Conservation (phyloP, 2,888 invertebrate genomes). For the Hirtodrosophila alboralis region DNA sequence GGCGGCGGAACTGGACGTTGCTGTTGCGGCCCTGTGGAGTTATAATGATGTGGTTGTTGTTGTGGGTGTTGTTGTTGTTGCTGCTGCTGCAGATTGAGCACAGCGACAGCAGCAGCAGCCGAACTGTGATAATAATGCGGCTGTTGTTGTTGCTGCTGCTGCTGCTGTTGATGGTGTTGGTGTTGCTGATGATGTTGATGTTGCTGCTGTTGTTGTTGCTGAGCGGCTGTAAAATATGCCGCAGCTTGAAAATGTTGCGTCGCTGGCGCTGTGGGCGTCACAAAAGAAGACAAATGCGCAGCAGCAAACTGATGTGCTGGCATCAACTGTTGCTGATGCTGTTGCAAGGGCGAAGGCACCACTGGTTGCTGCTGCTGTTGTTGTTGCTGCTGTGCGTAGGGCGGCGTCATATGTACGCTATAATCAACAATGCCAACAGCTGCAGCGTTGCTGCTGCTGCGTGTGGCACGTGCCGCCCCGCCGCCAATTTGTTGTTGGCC, state of each 20-base stretch:
- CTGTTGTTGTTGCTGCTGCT: conserved; percentile 68
- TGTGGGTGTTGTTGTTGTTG: conserved; percentile 83
- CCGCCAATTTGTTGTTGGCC: conserved; percentile 54
- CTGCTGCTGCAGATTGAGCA: conserved; percentile 86
- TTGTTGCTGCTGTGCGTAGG: conserved; percentile 39
- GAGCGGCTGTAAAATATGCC: conserved; percentile 58
- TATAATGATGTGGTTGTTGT: conserved; percentile 79
- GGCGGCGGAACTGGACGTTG: conserved; percentile 54
- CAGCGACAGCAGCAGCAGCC: conserved; percentile 65
- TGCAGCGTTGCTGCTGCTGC: conserved; percentile 54
- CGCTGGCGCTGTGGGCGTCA: conserved; percentile 53
- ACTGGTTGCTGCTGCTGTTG: conserved; percentile 50
- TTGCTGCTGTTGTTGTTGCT: conserved; percentile 72
- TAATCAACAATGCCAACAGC: conserved; percentile 66
- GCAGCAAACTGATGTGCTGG: conserved; percentile 62
- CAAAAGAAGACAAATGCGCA: conserved; percentile 69
- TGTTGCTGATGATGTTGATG: conserved; percentile 59
- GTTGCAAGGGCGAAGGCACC: conserved; percentile 27
- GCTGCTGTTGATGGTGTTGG: conserved; percentile 40
- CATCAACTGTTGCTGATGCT: conserved; percentile 53
- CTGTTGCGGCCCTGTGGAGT: conserved; percentile 74
- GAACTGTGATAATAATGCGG: conserved; percentile 80
- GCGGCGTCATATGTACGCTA: conserved; percentile 52
- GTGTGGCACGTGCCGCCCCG: conserved; percentile 81
- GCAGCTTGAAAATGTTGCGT: conserved; percentile 63